phyloP scores from a whole-genome alignment of 1,140 invertebrate species.

The Vanessa atalanta region DNA sequence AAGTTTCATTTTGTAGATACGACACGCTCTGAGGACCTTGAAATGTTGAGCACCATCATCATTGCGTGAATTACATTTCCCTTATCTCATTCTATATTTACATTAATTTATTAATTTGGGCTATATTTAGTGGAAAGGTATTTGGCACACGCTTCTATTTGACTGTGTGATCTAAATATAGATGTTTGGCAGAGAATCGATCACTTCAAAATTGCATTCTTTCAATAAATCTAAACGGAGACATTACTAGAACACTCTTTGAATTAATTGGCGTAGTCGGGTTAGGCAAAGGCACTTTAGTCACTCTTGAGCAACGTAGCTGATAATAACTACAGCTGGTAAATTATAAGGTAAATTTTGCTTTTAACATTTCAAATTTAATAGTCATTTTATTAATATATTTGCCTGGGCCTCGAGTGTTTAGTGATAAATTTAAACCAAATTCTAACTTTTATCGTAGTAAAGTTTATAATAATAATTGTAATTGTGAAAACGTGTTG shows the following conservation, averaged over 20 bases:
- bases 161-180: slow-evolving; percentile 31
- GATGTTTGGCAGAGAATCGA: slow-evolving; percentile 33
- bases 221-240: slow-evolving; percentile 29
- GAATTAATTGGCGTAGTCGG: not conserved
- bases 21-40: not conserved
- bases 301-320: slow-evolving; percentile 14
- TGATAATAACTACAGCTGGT: slow-evolving; percentile 1
- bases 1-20: slow-evolving; percentile 10
- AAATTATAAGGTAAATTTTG: slow-evolving; percentile 12
- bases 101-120: slow-evolving; percentile 22
- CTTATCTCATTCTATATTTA: slow-evolving; percentile 13
- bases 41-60: slow-evolving; percentile 1
- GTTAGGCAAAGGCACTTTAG: slow-evolving; percentile 27
- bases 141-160: slow-evolving; percentile 30
- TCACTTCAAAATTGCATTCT: slow-evolving; percentile 32
- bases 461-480: too few species aligned
- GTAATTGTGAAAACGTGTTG: not conserved
- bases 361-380: not conserved
- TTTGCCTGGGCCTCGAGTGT: not conserved
- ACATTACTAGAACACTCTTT: slow-evolving; percentile 20
- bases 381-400: not conserved
- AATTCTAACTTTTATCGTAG: too few species aligned
- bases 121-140: slow-evolving; percentile 28
- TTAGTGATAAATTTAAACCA: not conserved
- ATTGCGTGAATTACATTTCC: slow-evolving; percentile 19